Evolutionary conservation across 2,113 vertebrate species (phyloP).

Genomic region (Neodontobutis hainanensis): DNA sequence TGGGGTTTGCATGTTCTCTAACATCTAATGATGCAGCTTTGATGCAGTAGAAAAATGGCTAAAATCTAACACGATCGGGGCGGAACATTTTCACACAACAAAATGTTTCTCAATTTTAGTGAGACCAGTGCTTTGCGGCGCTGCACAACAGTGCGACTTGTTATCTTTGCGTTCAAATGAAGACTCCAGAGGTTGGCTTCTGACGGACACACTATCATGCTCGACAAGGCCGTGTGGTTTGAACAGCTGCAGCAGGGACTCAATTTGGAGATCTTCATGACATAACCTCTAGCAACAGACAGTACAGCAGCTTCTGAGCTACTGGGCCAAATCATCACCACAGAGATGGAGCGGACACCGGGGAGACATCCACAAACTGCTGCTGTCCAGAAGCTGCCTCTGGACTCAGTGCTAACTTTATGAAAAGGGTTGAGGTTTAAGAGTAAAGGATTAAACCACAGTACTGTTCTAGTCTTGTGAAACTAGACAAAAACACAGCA

Average conservation of each 20-base stretch:
- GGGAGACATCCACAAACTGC: neutral
- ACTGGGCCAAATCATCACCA: slow-evolving; percentile 21
- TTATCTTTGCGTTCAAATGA: slow-evolving; percentile 11
- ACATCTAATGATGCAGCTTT: no score
- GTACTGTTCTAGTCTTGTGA: neutral
- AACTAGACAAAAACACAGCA: neutral
- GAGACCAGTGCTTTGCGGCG: neutral
- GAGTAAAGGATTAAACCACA: neutral
- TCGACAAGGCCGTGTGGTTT: neutral
- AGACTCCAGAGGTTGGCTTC: slow-evolving; percentile 36
- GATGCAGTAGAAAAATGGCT: no score
- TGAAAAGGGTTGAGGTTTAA: neutral
- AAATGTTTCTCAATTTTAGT: neutral
- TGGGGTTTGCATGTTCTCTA: no score
- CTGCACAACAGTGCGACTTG: slow-evolving; percentile 5
- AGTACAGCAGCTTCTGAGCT: neutral
- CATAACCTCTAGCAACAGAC: slow-evolving; percentile 3
- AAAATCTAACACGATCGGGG: neutral
- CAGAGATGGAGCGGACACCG: slow-evolving; percentile 1
- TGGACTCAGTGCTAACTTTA: neutral
- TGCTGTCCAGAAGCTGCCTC: slow-evolving; percentile 8
- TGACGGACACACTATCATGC: slow-evolving; percentile 22
- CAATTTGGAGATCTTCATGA: slow-evolving; percentile 33
- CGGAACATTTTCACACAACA: neutral
- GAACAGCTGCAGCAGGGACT: slow-evolving; percentile 25